These are phyloP conservation scores for Metridium senile DNA, from an alignment of 92 coral and sea anemone species.

Conservation along the genomic window DNA sequence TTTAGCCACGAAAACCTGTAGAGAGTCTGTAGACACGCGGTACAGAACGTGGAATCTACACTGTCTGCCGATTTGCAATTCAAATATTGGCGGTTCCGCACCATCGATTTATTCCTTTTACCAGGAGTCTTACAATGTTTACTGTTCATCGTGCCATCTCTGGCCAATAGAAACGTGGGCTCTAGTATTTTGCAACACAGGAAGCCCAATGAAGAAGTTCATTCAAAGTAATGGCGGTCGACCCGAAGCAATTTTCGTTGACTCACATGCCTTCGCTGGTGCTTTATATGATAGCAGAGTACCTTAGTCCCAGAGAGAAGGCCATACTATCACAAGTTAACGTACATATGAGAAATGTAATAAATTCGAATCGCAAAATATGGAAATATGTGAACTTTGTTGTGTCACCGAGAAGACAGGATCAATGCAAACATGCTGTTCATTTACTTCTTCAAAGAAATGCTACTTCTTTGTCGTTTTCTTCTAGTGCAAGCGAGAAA, in stretches of 20 bases:
- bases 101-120: too few species aligned
- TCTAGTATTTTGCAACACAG: too few species aligned
- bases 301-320: slow-evolving; percentile 11
- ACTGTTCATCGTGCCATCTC: too few species aligned
- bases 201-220: too few species aligned
- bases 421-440: not conserved
- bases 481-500: not conserved
- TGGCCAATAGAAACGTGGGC: too few species aligned
- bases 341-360: not conserved
- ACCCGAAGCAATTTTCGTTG: not conserved
- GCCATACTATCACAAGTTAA: slow-evolving; percentile 9
- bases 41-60: too few species aligned
- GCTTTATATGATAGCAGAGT: slow-evolving; percentile 3
- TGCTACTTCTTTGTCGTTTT: not conserved
- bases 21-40: too few species aligned
- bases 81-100: too few species aligned
- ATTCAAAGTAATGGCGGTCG: not conserved
- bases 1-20: too few species aligned
- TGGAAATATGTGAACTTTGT: slow-evolving; percentile 6
- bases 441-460: not conserved
- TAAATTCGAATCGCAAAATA: not conserved
- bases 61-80: too few species aligned
- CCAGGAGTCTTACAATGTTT: too few species aligned
- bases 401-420: not conserved
- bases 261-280: slow-evolving; percentile 1